phyloP scores from a whole-genome alignment of 1,140 invertebrate species.

The Diorhabda elongata region DNA sequence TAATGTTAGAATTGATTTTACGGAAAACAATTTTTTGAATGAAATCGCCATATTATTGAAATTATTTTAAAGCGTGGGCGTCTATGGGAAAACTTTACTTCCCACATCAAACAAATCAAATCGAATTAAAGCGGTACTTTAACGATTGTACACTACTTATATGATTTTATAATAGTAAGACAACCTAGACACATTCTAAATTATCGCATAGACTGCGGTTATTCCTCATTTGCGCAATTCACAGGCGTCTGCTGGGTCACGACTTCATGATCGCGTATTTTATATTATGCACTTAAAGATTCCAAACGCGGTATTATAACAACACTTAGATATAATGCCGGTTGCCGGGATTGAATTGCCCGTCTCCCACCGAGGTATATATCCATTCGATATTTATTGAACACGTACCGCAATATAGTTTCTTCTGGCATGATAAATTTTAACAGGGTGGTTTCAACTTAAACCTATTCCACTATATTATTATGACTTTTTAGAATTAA shows the following conservation, averaged over 20 bases:
- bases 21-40: not conserved
- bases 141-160: not conserved
- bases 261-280: constrained; percentile 2
- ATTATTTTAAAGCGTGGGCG: not conserved
- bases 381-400: not conserved
- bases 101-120: not conserved
- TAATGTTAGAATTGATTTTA: not conserved
- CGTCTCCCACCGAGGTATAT: not conserved
- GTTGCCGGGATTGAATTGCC: constrained; percentile 1
- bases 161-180: constrained; percentile 3
- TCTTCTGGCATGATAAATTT: not conserved
- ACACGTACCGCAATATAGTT: not conserved
- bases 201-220: not conserved
- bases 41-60: too few species aligned
- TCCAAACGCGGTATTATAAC: not conserved
- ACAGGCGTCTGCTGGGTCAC: constrained; percentile 1
- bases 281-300: constrained; percentile 3
- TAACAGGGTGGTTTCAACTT: not conserved
- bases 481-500: too few species aligned
- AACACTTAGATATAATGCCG: not conserved
- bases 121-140: constrained; percentile 2
- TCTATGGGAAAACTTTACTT: not conserved
- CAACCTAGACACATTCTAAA: constrained; percentile 2
- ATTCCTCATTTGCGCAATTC: constrained; percentile 2
- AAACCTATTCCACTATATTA: too few species aligned